Evolutionary conservation across 2,888 invertebrate species (phyloP).

Genomic region (Epinotia demarniana): DNA sequence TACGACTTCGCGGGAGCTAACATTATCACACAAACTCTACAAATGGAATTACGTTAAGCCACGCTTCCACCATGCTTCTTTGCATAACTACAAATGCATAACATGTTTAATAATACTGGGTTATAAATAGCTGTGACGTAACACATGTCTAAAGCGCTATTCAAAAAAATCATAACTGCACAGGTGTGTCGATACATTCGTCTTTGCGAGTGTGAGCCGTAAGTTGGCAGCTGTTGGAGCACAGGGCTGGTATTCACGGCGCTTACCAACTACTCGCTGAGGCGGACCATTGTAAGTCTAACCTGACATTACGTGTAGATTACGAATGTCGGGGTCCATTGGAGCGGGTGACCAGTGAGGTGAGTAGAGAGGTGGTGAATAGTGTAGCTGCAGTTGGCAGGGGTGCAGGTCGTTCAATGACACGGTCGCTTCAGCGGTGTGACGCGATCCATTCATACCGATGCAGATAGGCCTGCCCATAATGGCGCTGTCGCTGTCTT

Average conservation of each 20-base stretch:
- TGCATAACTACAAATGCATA: slow-evolving; percentile 30
- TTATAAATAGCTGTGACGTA: slow-evolving; percentile 43
- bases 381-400: slow-evolving; percentile 41
- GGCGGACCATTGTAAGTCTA: background rate
- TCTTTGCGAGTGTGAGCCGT: slow-evolving; percentile 7
- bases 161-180: slow-evolving; percentile 8
- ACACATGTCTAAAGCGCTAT: slow-evolving; percentile 12
- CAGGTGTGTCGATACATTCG: background rate
- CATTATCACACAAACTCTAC: background rate
- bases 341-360: slow-evolving; percentile 43
- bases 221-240: slow-evolving; percentile 44
- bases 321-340: background rate
- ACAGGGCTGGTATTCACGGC: background rate
- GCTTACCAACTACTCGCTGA: background rate
- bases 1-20: no score
- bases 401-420: slow-evolving; percentile 65
- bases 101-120: slow-evolving; percentile 42
- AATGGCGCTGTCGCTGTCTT: background rate
- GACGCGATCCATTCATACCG: slow-evolving; percentile 75
- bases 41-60: slow-evolving; percentile 10
- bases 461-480: slow-evolving; percentile 25
- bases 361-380: slow-evolving; percentile 26
- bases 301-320: background rate
- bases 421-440: slow-evolving; percentile 58
- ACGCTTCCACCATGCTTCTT: slow-evolving; percentile 22